Evolutionary conservation across 1,140 invertebrate genomes (phyloP).

Genomic region (Cardiocondyla obscurior): DNA sequence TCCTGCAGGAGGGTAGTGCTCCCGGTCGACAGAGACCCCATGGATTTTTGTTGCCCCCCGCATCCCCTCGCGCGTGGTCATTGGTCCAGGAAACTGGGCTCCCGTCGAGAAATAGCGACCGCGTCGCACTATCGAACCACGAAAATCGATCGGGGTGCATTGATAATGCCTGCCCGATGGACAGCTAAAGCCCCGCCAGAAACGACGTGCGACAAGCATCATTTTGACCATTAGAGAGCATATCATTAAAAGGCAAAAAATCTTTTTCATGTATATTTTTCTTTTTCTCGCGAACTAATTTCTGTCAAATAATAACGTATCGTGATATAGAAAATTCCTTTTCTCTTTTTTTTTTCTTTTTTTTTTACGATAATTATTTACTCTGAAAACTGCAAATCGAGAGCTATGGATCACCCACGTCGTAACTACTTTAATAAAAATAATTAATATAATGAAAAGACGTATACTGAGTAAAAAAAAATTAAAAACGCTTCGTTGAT

Average conservation of each 20-base stretch:
- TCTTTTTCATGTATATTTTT: neutral
- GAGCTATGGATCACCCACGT: neutral
- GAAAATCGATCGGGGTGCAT: conserved; percentile 45
- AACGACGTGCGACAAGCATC: neutral
- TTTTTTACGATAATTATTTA: neutral
- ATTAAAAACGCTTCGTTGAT: conserved; percentile 6
- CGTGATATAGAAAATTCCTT: neutral
- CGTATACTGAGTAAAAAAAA: conserved; percentile 27
- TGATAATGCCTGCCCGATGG: conserved; percentile 21
- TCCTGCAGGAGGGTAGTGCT: conserved; percentile 49
- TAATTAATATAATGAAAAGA: neutral
- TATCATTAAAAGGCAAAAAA: neutral
- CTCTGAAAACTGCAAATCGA: neutral
- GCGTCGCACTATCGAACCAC: conserved; percentile 35
- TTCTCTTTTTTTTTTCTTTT: neutral
- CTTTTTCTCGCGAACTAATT: neutral
- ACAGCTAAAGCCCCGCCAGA: neutral
- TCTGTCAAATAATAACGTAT: neutral
- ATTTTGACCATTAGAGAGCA: neutral
- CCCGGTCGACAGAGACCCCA: conserved; percentile 1
- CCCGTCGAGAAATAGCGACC: conserved; percentile 16
- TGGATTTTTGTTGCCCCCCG: conserved; percentile 4
- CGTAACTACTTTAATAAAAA: neutral
- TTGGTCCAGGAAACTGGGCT: conserved; percentile 32
- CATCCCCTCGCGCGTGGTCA: neutral